Evolutionary conservation across 2,113 vertebrate species (phyloP), one percentile per base, ranked within the genome.

Genomic region (Climacteris rufus): DNA sequence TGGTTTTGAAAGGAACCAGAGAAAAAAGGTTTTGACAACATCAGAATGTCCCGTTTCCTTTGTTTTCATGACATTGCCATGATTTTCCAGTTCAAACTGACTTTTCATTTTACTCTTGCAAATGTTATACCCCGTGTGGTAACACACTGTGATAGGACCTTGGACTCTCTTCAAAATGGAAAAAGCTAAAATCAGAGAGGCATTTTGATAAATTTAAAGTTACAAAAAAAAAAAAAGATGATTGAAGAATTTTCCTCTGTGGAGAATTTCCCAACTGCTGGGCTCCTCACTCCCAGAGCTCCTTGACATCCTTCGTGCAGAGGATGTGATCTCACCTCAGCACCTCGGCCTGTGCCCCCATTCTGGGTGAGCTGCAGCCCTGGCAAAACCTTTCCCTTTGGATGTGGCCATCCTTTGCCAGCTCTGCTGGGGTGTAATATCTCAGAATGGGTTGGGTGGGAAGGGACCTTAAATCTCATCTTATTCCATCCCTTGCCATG

Each of bases 1-100:
- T 75, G 91, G 54, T 63, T 94, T 93, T 94, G 93, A 93, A 93
- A 95, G 91, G 83, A 95, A 90, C 88, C 94, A 86, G 94, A 85
- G 71, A 44, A 54, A 39, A 90, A 70, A 63, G 57, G 76, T 74
- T 95, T 70, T 92, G 94, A 92, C 86, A 87, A 56, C 91, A 81
- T 53, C 76, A 93, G 91, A 94, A 89, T 42, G 94, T 86, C 91
- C 87, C 27, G 0, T 87, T 95, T 78, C 83, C 27, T 95, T 91
- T 78, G 89, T 95, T 89, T 89, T 88, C 87, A 70, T 47, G 91
- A 70, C 91, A 86, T 10, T 15, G 93, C 83, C 9, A 8, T 19
- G 65, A 94, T 89, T 89, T 95, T 94, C 91, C 95, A 91, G 93
- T 44, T 89, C 91, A 47, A 83, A 81, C 83, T 6, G 27, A 91